phyloP scores from a whole-genome alignment of 2,113 vertebrate genomes.

The Myotis davidii region DNA sequence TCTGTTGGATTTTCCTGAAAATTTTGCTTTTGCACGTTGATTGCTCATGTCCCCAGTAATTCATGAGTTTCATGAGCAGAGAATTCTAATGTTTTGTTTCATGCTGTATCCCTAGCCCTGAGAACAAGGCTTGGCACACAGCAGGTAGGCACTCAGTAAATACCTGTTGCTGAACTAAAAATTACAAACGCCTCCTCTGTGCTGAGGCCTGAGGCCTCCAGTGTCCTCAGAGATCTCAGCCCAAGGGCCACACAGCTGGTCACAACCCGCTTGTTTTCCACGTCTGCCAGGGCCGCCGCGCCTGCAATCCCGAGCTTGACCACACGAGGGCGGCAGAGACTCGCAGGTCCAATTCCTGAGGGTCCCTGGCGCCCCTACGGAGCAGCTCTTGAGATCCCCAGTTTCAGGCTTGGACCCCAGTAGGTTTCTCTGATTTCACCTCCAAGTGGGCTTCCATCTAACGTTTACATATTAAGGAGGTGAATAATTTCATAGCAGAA shows the following conservation, averaged over 20 bases:
- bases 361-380: rapidly evolving
- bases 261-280: neutral
- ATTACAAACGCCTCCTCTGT: neutral
- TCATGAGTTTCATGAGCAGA: neutral
- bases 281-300: rapidly evolving
- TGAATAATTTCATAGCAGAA: neutral
- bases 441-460: neutral
- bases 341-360: neutral
- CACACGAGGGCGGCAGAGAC: constrained; percentile 51
- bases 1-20: neutral
- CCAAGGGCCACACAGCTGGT: neutral
- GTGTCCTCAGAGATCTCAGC: neutral
- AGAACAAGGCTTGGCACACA: neutral
- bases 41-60: neutral
- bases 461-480: neutral
- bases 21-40: neutral
- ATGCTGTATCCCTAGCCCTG: neutral
- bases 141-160: neutral
- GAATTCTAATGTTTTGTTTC: neutral
- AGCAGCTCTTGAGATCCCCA: neutral
- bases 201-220: neutral
- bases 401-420: neutral
- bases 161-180: neutral
- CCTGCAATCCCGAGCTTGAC: neutral
- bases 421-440: neutral